A percentile compares a stretch with the other conserved stretches of the same genome.
Conservation (phyloP, 2,113 vertebrate genomes). For the Calyptommatus sinebrachiatus region DNA sequence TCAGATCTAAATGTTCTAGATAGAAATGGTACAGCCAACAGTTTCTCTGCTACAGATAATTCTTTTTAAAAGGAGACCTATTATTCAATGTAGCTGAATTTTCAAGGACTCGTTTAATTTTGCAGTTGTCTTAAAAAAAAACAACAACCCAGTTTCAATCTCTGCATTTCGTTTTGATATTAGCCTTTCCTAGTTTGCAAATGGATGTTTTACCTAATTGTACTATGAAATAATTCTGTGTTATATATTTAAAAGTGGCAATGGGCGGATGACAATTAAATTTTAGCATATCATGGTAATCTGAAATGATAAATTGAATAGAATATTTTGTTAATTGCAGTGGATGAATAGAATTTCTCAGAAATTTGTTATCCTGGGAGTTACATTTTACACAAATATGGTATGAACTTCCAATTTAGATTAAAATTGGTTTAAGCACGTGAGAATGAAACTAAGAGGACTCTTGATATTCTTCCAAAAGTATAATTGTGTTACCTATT, state of each 20-base stretch:
- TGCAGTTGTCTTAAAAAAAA: background rate
- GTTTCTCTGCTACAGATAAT: rapidly evolving
- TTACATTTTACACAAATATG: background rate
- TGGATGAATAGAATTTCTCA: constrained; percentile 40
- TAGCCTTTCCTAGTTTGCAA: background rate
- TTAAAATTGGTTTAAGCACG: background rate
- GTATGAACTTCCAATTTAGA: background rate
- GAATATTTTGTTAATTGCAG: constrained; percentile 52
- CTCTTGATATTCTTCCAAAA: background rate
- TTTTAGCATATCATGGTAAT: constrained; percentile 14
- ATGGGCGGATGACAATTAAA: too few species aligned
- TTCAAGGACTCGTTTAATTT: background rate
- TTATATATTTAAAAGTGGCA: background rate
- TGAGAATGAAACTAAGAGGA: background rate
- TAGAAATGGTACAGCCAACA: background rate
- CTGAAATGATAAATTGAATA: constrained; percentile 48
- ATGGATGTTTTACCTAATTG: background rate
- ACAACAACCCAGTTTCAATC: too few species aligned
- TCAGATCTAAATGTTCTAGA: background rate
- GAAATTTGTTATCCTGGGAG: constrained; percentile 22
- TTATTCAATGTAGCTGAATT: background rate
- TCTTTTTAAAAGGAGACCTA: background rate
- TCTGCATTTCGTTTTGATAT: background rate
- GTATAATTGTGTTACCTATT: background rate
- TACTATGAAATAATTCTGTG: background rate